Evolutionary conservation across 2,888 invertebrate genomes (phyloP), one percentile per base, ranked within the genome.

Genomic region (Eupeodes latifasciatus): DNA sequence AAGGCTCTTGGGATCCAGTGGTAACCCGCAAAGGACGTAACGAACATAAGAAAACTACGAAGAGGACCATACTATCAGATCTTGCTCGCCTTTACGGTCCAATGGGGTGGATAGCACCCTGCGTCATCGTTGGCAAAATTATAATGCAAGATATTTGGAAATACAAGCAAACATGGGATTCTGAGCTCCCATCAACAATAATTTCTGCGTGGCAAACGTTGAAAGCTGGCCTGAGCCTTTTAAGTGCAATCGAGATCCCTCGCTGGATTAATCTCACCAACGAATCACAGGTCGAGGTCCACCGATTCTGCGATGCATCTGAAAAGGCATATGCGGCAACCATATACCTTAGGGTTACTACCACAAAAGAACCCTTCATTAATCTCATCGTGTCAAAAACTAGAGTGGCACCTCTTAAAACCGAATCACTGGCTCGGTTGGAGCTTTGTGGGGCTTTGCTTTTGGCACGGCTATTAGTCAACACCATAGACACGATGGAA

Each of bases 381-480:
- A 66, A 53, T 44, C 53, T 55, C 1, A 12, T 81, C 10, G n/a
- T 71, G 12, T 64, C 77, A 3, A 82, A 76, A 71, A 82, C 71
- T 36, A 82, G 75, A 40, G 77, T 69, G 11, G 64, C 74, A 47
- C 85, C 67, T 4, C 55, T 85, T 6, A 77, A 85, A 36, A 72
- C 14, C 5, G 59, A 81, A 36, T 81, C 81, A 19, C 19, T 19
- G 19, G 19, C 19, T 19, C 19, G 1, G 19, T 19, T 19, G 19
- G 19, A 19, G 19, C 19, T 19, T 19, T 19, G 19, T 19, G 19
- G 19, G 1, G 1, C 19, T 19, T 19, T 19, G 19, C 19, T 19
- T 19, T 19, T 19, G 19, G 19, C 19, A 19, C 19, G 19, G 19
- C 19, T 19, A 19, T 19, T 19, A 6, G 12, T 59, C 12, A 12